phyloP scores from a whole-genome alignment of 1,140 invertebrate species.

The Medauroidea extradentata region DNA sequence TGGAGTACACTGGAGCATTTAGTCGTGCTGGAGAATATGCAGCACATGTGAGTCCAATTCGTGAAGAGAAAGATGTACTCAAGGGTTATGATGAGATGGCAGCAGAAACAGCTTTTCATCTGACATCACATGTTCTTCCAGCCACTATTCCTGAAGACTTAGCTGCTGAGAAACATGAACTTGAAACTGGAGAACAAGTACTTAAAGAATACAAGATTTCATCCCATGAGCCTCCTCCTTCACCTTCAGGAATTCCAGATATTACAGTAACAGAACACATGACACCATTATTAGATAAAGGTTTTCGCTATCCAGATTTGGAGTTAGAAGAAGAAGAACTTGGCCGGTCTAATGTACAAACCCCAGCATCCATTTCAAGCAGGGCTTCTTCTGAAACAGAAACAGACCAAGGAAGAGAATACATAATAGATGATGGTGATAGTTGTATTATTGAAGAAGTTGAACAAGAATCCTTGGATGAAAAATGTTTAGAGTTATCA shows the following conservation, averaged over 20 bases:
- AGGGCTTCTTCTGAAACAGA: slow-evolving; percentile 54
- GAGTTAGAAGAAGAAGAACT: slow-evolving; percentile 42
- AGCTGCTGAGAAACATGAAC: slow-evolving; percentile 48
- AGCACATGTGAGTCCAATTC: slow-evolving; percentile 29
- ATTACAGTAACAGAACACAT: slow-evolving; percentile 65
- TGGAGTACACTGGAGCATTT: slow-evolving; percentile 28
- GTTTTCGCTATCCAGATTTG: slow-evolving; percentile 49
- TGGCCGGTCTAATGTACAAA: slow-evolving; percentile 46
- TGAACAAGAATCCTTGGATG: slow-evolving; percentile 35
- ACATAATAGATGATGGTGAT: slow-evolving; percentile 49
- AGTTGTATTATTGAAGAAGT: slow-evolving; percentile 52
- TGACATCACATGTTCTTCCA: slow-evolving; percentile 45
- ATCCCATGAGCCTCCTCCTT: slow-evolving; percentile 37
- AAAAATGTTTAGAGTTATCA: background rate
- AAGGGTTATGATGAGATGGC: slow-evolving; percentile 38
- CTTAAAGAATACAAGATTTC: slow-evolving; percentile 45
- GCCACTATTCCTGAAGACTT: slow-evolving; percentile 51
- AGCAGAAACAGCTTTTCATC: slow-evolving; percentile 46
- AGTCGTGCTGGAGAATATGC: slow-evolving; percentile 30
- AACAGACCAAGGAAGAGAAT: slow-evolving; percentile 58
- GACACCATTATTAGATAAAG: slow-evolving; percentile 44
- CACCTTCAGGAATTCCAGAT: slow-evolving; percentile 56
- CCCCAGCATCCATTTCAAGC: slow-evolving; percentile 55
- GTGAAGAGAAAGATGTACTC: slow-evolving; percentile 22
- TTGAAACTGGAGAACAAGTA: slow-evolving; percentile 43